Evolutionary conservation across 2,113 vertebrate genomes (phyloP).

Genomic region (Junco hyemalis): DNA sequence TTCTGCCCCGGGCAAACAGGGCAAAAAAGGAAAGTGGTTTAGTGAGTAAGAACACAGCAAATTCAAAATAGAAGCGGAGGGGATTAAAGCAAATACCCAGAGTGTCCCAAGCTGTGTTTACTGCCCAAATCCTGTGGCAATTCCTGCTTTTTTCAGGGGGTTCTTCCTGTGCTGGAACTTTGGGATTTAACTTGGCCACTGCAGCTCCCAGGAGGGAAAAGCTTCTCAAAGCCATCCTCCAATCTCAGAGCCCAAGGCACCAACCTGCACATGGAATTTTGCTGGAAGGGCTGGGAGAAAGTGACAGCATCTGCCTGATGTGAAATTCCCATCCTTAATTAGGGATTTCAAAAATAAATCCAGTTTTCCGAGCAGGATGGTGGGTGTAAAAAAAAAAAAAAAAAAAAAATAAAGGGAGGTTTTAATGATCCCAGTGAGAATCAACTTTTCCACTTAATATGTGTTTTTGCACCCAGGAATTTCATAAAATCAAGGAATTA

Average conservation of each 20-base stretch:
- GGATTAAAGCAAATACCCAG: slow-evolving; percentile 55
- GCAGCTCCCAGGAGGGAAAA: neutral
- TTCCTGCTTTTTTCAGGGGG: slow-evolving; percentile 31
- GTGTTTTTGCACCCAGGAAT: neutral
- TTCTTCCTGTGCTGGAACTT: slow-evolving; percentile 25
- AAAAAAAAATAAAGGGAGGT: neutral
- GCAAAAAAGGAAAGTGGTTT: slow-evolving; percentile 55
- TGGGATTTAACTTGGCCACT: slow-evolving; percentile 27
- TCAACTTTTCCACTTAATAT: neutral
- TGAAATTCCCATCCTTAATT: neutral
- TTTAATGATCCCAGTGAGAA: neutral
- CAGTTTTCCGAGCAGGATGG: neutral
- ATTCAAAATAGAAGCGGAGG: slow-evolving; percentile 68
- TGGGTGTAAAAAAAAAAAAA: neutral
- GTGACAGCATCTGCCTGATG: neutral
- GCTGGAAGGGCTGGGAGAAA: slow-evolving; percentile 8
- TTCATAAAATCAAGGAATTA: neutral
- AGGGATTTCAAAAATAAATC: neutral
- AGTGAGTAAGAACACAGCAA: slow-evolving; percentile 59
- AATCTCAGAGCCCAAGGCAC: neutral
- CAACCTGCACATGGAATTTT: neutral
- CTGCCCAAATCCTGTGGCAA: slow-evolving; percentile 36
- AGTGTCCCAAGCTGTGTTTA: slow-evolving; percentile 59
- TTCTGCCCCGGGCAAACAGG: slow-evolving; percentile 51
- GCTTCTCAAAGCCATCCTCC: neutral